Percentiles rank a stretch among this genome's conserved stretches.
Evolutionary conservation across 2,797 vertebrate genomes (phyloP).

Genomic region (Chelon labrosus): DNA sequence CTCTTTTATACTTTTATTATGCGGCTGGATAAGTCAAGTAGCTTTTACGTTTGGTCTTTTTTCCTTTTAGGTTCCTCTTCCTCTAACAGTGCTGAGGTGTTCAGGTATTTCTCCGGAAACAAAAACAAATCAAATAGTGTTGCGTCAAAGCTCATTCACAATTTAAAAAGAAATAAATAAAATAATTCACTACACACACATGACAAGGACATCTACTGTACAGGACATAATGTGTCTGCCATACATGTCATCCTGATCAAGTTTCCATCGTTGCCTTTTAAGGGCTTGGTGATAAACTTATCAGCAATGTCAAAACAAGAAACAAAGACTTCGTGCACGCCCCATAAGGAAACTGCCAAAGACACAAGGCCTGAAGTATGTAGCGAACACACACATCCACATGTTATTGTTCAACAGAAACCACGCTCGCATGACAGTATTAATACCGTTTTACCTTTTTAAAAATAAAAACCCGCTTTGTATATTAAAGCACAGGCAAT

Average conservation of each 20-base stretch:
- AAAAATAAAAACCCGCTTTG: neutral
- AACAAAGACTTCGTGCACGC: slow-evolving; percentile 10
- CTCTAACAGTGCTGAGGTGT: neutral
- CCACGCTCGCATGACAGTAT: neutral
- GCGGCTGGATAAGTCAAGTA: neutral
- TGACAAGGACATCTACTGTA: neutral
- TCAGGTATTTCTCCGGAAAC: neutral
- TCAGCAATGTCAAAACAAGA: slow-evolving; percentile 22
- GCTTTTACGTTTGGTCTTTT: too few species aligned
- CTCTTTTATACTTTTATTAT: neutral
- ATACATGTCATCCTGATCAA: neutral
- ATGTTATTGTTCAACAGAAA: neutral
- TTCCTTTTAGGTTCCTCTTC: neutral
- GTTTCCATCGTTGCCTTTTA: neutral
- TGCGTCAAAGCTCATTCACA: neutral
- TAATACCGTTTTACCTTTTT: neutral
- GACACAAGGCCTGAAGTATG: neutral
- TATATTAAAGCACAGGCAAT: neutral
- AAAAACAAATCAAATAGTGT: neutral
- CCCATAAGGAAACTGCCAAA: slow-evolving; percentile 3
- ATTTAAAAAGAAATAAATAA: neutral
- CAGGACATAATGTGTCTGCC: neutral
- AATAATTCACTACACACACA: neutral
- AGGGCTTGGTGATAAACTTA: slow-evolving; percentile 10
- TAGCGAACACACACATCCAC: neutral